Base-by-base conservation (phyloP, 2,113 vertebrate species). In the Mormoops blainvillei region DNA sequence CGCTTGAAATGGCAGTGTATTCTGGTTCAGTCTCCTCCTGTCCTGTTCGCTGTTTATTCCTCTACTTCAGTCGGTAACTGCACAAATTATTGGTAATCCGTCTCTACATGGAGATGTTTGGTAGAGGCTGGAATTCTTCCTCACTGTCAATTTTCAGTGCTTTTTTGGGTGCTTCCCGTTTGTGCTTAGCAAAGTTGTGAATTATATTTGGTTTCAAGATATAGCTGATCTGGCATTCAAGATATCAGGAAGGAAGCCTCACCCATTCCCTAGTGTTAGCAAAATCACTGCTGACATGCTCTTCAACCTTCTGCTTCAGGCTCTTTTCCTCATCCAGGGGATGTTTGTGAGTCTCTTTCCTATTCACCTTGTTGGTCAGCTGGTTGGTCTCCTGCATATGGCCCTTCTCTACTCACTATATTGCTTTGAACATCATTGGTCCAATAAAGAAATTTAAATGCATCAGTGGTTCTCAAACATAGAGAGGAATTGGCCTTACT, bases 121-220 rank as follows among this genome's bases (percentile, higher is more conserved):
- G 99, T 98, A 99, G 1, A 99, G 99, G 99, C 97, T 99, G 98
- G 99, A 99, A 95, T 99, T 99, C 98, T 98, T 99, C 97, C 98
- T 99, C 89, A 99, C 99, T 24, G 1, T 99, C 99, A 6, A 98
- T 99, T 81, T 99, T 99, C 98, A 99, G 99, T 0, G 99, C 99
- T 28, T 99, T 99, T 99, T 70, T 99, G 99, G 99, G 99, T 99
- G 83, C 99, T 99, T 3, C 99, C 99, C 65, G 98, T 99, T 77
- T 50, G 99, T 99, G 95, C 99, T 99, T 95, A 99, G 99, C 98
- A 99, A 99, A 98, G 99, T 99, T 0, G 99, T 99, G 98, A 99
- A 99, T 31, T 99, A 99, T 94, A 99, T 99, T 97, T 99, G 99
- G 99, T 99, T 99, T 94, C 99, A 99, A 99, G 99, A 99, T 87